Conservation (phyloP, 2,113 vertebrate genomes). For the Indicator maculatus region DNA sequence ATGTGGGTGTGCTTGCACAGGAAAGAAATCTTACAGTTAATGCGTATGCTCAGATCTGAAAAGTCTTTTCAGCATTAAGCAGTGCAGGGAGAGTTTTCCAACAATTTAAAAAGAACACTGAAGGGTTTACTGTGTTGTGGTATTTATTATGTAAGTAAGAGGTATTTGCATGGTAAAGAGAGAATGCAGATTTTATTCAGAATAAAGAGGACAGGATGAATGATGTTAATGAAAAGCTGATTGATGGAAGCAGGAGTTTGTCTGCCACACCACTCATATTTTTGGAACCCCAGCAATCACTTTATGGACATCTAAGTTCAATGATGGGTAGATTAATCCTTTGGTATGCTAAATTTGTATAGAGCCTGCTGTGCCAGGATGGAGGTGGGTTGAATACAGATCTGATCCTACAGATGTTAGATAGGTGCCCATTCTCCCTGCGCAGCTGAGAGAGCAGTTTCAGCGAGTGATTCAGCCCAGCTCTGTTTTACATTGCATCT, state of each 20-base stretch:
- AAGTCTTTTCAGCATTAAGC: slow-evolving; percentile 8
- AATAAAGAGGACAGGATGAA: background rate
- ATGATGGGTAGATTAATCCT: slow-evolving; percentile 17
- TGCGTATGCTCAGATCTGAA: background rate
- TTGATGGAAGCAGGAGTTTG: slow-evolving; percentile 42
- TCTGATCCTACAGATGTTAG: slow-evolving; percentile 1
- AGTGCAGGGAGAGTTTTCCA: background rate
- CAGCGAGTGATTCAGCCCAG: background rate
- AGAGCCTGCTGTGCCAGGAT: background rate
- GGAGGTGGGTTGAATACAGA: slow-evolving; percentile 15
- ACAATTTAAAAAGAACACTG: background rate
- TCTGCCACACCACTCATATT: background rate
- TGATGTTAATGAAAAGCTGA: slow-evolving; percentile 48
- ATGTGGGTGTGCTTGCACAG: background rate
- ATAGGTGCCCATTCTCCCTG: background rate
- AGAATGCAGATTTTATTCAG: slow-evolving; percentile 24
- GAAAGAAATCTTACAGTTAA: background rate
- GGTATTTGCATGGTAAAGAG: slow-evolving; percentile 40
- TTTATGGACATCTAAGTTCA: slow-evolving; percentile 15
- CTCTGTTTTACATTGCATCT: background rate
- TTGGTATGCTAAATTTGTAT: background rate
- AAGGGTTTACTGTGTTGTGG: background rate
- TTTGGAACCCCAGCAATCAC: slow-evolving; percentile 14
- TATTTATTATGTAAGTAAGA: slow-evolving; percentile 51
- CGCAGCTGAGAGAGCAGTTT: background rate